Evolutionary conservation across 2,888 invertebrate species (phyloP).

Genomic region (Drosophila yooni): DNA sequence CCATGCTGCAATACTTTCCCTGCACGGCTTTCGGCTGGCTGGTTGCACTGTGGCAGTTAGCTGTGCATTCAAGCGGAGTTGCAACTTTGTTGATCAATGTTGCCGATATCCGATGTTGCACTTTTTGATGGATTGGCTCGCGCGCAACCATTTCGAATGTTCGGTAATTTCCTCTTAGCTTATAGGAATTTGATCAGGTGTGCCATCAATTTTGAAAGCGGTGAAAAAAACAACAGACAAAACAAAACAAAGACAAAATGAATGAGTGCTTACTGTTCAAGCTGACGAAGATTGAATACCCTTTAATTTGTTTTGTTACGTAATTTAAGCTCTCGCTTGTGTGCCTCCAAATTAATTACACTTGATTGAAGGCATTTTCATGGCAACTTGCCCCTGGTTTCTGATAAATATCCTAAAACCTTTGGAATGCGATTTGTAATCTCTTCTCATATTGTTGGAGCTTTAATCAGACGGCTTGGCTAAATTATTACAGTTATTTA

Average conservation of each 20-base stretch:
- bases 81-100: conserved; percentile 36
- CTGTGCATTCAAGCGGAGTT: conserved; percentile 54
- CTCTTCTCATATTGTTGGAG: not conserved
- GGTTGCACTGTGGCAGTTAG: conserved; percentile 25
- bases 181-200: conserved; percentile 64
- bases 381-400: not conserved
- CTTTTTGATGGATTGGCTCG: conserved; percentile 50
- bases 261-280: conserved; percentile 3
- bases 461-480: not conserved
- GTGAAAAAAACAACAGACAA: not conserved
- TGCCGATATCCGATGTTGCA: conserved; percentile 46
- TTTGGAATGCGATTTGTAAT: not conserved
- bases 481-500: not conserved
- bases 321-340: not conserved
- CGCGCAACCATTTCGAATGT: conserved; percentile 41
- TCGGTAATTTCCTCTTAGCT: conserved; percentile 54
- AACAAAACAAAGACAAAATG: conserved; percentile 14
- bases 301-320: conserved; percentile 4
- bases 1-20: conserved; percentile 57
- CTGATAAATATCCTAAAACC: not conserved
- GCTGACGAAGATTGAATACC: conserved; percentile 11
- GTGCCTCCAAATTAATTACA: not conserved
- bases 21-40: conserved; percentile 37
- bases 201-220: conserved; percentile 49
- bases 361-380: not conserved